phyloP scores from a whole-genome alignment of 2,113 vertebrate genomes.

The Balaenoptera acutorostrata region DNA sequence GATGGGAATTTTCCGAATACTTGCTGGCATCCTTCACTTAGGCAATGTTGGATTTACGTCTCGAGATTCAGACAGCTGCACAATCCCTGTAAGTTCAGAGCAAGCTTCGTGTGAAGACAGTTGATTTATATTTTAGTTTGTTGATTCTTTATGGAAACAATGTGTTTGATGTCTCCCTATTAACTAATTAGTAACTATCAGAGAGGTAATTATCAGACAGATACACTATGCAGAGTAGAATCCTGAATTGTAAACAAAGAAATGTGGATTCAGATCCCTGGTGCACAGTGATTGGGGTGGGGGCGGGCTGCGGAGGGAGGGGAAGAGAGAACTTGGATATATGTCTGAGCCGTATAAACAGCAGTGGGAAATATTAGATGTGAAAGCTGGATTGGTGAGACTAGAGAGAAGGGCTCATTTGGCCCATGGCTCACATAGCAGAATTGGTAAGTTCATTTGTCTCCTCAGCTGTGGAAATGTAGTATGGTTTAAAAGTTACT shows the following conservation, averaged over 20 bases:
- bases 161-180: neutral
- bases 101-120: neutral
- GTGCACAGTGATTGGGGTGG: neutral
- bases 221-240: neutral
- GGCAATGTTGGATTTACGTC: conserved; percentile 94
- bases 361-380: neutral
- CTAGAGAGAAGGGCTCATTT: neutral
- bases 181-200: neutral
- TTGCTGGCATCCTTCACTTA: conserved; percentile 96
- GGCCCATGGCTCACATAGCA: neutral
- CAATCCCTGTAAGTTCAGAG: conserved; percentile 87
- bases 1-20: conserved; percentile 95
- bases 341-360: neutral
- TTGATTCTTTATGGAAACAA: neutral
- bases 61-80: conserved; percentile 95
- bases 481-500: neutral
- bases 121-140: neutral
- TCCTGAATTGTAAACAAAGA: neutral
- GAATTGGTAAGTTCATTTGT: neutral
- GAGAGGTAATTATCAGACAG: neutral
- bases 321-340: neutral
- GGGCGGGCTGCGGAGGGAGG: neutral
- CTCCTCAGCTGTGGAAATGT: neutral
- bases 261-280: neutral
- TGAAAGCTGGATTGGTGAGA: neutral